Evolutionary conservation across 2,797 vertebrate species (phyloP).

Genomic region (Diglossa cyanea): DNA sequence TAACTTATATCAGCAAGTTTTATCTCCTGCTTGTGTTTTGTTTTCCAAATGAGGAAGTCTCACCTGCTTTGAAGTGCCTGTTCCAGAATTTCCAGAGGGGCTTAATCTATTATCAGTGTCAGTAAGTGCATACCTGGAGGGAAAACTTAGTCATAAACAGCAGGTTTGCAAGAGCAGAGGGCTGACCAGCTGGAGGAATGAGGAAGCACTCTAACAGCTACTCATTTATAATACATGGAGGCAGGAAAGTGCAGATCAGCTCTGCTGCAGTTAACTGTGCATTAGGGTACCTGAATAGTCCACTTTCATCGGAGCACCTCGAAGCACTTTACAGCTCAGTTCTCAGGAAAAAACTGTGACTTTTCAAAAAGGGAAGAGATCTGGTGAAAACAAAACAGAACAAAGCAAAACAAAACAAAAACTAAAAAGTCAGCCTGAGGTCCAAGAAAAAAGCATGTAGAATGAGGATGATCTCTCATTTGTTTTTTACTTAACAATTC

Average conservation of each 20-base stretch:
- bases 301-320: background rate
- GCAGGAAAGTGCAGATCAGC: background rate
- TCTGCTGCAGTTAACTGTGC: background rate
- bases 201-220: slow-evolving; percentile 9
- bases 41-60: slow-evolving; percentile 48
- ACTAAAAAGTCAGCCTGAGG: background rate
- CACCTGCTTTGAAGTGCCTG: slow-evolving; percentile 58
- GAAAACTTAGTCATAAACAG: slow-evolving; percentile 33
- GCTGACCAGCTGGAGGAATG: slow-evolving; percentile 45
- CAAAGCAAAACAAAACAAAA: background rate
- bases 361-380: background rate
- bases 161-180: slow-evolving; percentile 29
- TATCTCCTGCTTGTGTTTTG: slow-evolving; percentile 31
- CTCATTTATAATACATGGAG: slow-evolving; percentile 31
- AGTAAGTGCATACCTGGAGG: slow-evolving; percentile 53
- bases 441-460: background rate
- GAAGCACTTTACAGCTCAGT: background rate
- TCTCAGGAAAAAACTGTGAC: background rate
- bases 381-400: background rate
- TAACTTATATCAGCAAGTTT: slow-evolving; percentile 45
- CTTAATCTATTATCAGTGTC: slow-evolving; percentile 43
- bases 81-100: slow-evolving; percentile 47
- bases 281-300: background rate
- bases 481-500: background rate
- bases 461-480: background rate